Conservation (phyloP, 1,140 invertebrate species). For the Colletes gigas region DNA sequence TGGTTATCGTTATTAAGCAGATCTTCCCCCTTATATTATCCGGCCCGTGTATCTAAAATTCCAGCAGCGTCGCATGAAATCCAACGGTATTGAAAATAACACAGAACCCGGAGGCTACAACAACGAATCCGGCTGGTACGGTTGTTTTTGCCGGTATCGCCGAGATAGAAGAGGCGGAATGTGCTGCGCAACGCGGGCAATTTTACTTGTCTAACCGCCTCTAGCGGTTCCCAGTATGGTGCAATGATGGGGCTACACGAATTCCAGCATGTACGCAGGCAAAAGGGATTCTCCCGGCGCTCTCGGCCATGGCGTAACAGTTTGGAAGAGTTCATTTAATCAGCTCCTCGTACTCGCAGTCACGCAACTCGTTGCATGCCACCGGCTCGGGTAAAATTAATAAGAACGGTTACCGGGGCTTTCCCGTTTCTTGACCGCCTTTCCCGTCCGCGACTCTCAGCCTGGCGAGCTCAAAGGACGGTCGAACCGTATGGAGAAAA, state of each 20-base stretch:
- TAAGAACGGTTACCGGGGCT: constrained; percentile 5
- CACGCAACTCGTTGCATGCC: neutral
- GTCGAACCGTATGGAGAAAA: neutral
- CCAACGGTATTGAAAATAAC: neutral
- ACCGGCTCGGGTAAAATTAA: constrained; percentile 30
- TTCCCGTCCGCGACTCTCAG: neutral
- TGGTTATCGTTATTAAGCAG: neutral
- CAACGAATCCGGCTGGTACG: neutral
- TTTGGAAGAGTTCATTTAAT: constrained; percentile 15
- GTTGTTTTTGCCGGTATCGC: neutral
- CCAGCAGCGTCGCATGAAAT: neutral
- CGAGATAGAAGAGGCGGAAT: neutral
- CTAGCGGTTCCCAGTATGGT: neutral
- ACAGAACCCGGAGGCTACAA: neutral
- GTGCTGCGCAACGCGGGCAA: neutral
- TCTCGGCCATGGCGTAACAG: neutral
- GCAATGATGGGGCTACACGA: neutral
- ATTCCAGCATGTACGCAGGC: neutral
- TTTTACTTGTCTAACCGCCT: neutral
- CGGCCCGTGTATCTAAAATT: neutral
- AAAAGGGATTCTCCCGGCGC: constrained; percentile 19
- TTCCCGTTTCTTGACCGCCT: neutral
- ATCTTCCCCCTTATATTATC: no score
- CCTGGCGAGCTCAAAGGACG: neutral
- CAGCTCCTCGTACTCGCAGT: neutral